Base-by-base conservation (phyloP, 2,113 vertebrate genomes). In the Notothenia coriiceps region DNA sequence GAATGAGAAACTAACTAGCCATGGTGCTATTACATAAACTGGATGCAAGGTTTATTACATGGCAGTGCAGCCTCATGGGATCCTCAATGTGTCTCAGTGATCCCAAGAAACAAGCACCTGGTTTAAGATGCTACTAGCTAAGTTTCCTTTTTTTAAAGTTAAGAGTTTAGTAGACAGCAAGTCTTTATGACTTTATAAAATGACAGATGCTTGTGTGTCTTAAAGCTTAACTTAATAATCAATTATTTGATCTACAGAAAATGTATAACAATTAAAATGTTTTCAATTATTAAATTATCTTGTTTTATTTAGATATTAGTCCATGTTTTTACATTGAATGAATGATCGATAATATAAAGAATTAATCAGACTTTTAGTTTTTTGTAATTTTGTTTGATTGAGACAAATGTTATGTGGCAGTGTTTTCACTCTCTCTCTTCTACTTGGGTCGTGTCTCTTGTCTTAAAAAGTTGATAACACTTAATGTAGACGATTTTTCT, bases 21-120 rank as follows among this genome's bases (percentile, higher is more conserved):
- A 7, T 49, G 49, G 25, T 55, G 74, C 68, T 52, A 61, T 87
- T 85, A 85, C 60, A 80, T 87, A 86, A 85, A 86, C 46, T 77
- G 51, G 25, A 84, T 56, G 43, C 14, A 50, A 61, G 59, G 54
- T 73, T 87, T 79, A 79, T 69, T 73, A 56, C 74, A 71, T 14
- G 17, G n/a, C 29, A 60, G 12, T 11, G 18, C 56, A 2, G 49
- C 63, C 56, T 35, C 40, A 54, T 75, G 33, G 17, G 60, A 29
- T 22, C 67, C 49, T 22, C 2, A 18, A 33, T 57, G 25, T 47
- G 79, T 44, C 25, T 40, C 35, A 40, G 35, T 40, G 35, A 40
- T 10, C 9, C 47, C 22, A 17, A 47, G 46, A 29, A 52, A 52
- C 9, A 46, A 44, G 47, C 63, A 57, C 29, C 52, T 46, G 4